Evolutionary conservation across 2,113 vertebrate genomes (phyloP), one percentile per base, ranked within the genome.

Genomic region (Dromiciops gliroides): DNA sequence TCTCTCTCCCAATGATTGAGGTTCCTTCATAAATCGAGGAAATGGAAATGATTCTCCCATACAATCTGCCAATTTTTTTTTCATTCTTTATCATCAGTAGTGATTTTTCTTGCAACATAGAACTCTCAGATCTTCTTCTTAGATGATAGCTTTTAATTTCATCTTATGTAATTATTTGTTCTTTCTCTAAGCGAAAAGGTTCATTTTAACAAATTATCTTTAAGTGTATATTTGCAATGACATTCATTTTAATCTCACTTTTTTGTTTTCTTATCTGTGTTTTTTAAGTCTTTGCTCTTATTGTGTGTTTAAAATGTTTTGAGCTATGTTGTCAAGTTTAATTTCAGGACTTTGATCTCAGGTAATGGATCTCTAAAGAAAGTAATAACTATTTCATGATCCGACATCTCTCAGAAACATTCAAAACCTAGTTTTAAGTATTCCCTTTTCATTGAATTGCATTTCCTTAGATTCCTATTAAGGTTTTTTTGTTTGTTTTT

Each of bases 281-380:
- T 94, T 37, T 89, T 50, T 90, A 50, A 83, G 9, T 90, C 48
- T 50, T 50, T 94, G 48, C 44, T 92, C 2, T 92, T 91, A 93
- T 91, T 96, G 50, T 92, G 93, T 52, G 95, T 96, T 93, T 95
- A 95, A 28, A 23, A 23, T 94, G 96, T 94, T 96, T n/a, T 92
- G 94, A 92, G 60, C 92, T 94, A 51, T 95, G 89, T 95, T 96
- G 91, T 96, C 89, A 92, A 96, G 93, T 94, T 95, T 89, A 92
- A 90, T 92, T 95, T 96, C 94, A 37, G 95, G 37, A 88, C 91
- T 96, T 96, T 97, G 94, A 95, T 97, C 91, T 94, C 93, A 94
- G 90, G 90, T 95, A 94, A 95, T 91, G 94, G 89, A 96, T 89
- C 95, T 96, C 52, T 97, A 93, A 96, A 95, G 93, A 97, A 98